Evolutionary conservation across 2,113 vertebrate genomes (phyloP).

Genomic region (Coreoperca whiteheadi): DNA sequence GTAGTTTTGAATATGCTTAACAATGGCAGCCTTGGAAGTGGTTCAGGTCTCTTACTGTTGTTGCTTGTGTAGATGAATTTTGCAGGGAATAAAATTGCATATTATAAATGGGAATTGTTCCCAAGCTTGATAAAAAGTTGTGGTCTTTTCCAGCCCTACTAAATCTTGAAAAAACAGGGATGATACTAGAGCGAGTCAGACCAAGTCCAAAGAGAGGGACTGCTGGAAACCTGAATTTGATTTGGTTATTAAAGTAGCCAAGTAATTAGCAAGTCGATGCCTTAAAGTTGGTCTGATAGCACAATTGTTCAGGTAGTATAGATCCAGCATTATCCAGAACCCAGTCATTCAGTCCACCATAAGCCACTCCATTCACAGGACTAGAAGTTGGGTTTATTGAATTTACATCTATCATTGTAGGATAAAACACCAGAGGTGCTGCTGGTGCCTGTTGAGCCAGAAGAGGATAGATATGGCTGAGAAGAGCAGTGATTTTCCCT

Average conservation of each 20-base stretch:
- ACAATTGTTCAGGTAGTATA: conserved; percentile 3
- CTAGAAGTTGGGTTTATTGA: conserved; percentile 25
- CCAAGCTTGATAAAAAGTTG: neutral
- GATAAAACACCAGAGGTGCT: conserved; percentile 15
- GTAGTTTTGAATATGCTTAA: neutral
- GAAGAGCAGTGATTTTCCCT: conserved; percentile 31
- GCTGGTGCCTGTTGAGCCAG: conserved; percentile 18
- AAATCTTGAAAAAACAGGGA: too few relatives aligned
- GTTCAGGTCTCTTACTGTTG: neutral
- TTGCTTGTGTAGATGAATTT: neutral
- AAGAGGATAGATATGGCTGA: conserved; percentile 21
- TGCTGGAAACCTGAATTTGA: neutral
- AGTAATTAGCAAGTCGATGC: neutral
- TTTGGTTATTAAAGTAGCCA: neutral
- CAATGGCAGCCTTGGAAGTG: neutral
- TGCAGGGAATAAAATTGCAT: neutral
- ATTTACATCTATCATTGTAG: conserved; percentile 25
- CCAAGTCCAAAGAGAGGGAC: too few relatives aligned
- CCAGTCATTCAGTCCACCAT: conserved; percentile 19
- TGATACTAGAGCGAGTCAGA: too few relatives aligned
- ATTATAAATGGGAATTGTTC: neutral
- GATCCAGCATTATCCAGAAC: conserved; percentile 4
- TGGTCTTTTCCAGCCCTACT: too few relatives aligned
- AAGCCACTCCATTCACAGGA: conserved; percentile 24
- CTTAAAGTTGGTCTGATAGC: neutral